Conservation (phyloP, 2,888 invertebrate species). For the Drosophila suboccidentalis region DNA sequence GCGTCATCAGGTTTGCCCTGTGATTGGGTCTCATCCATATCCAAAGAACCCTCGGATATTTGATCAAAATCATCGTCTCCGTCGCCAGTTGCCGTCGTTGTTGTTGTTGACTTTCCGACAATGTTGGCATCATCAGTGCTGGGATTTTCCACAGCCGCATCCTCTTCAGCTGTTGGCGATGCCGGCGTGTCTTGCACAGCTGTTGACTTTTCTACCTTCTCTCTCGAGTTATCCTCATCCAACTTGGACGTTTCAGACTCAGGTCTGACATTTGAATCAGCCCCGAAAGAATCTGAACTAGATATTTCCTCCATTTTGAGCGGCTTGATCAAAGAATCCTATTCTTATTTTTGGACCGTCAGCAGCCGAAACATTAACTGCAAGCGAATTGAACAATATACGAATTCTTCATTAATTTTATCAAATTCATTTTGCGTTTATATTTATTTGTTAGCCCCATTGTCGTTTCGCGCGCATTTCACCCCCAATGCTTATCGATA, state of each 20-base stretch:
- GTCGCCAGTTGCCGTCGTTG: conserved; percentile 42
- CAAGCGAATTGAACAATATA: conserved; percentile 27
- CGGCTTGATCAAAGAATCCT: conserved; percentile 31
- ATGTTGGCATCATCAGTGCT: conserved; percentile 1
- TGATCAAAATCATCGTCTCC: conserved; percentile 82
- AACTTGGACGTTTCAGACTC: conserved; percentile 72
- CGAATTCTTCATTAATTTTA: conserved; percentile 9
- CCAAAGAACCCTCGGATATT: conserved; percentile 81
- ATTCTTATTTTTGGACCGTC: conserved; percentile 27
- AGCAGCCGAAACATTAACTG: conserved; percentile 76
- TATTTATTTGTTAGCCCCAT: conserved; percentile 35
- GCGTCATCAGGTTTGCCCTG: conserved; percentile 56
- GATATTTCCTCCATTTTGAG: conserved; percentile 83
- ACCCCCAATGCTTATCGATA: conserved; percentile 54
- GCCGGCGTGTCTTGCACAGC: conserved; percentile 57
- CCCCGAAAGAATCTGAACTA: conserved; percentile 82
- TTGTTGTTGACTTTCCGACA: conserved; percentile 34
- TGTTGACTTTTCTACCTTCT: conserved; percentile 38
- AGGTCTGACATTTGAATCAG: conserved; percentile 74
- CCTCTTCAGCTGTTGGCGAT: conserved; percentile 58
- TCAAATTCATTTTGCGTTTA: conserved; percentile 20
- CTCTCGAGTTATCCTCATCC: conserved; percentile 63
- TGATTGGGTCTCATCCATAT: conserved; percentile 77
- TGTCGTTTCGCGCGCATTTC: conserved; percentile 61
- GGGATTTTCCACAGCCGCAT: conserved; percentile 28